A percentile compares a stretch with the other conserved stretches of the same genome.
Evolutionary conservation across 2,888 invertebrate genomes (phyloP).

Genomic region (Brenthis daphne): DNA sequence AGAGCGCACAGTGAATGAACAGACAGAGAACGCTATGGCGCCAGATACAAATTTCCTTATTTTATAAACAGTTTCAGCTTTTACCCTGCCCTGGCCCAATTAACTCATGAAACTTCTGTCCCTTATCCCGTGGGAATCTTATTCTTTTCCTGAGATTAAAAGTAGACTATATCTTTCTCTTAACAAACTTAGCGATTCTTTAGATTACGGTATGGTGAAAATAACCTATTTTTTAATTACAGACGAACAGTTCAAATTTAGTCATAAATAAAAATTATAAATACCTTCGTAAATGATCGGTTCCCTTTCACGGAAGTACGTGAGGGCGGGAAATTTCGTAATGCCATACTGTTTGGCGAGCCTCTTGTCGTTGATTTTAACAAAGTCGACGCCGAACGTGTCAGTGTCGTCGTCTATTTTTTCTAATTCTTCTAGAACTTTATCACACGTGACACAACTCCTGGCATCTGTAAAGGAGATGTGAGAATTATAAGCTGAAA

Average conservation of each 20-base stretch:
- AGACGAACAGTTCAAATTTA: neutral
- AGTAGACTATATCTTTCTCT: too few species aligned
- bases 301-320: constrained; percentile 97
- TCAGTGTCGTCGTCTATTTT: constrained; percentile 98
- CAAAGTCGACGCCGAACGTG: constrained; percentile 96
- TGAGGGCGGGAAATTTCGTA: constrained; percentile 96
- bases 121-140: too few species aligned
- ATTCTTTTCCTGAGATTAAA: too few species aligned
- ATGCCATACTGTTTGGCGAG: constrained; percentile 98
- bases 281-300: constrained; percentile 97
- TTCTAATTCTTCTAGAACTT: constrained; percentile 94
- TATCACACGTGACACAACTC: constrained; percentile 95
- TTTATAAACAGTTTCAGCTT: too few species aligned
- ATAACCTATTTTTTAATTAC: neutral
- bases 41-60: too few species aligned
- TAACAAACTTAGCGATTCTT: too few species aligned
- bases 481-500: too few species aligned
- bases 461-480: constrained; percentile 86
- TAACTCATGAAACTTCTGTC: too few species aligned
- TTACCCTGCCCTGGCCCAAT: too few species aligned
- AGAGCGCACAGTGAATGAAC: too few species aligned
- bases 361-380: constrained; percentile 97
- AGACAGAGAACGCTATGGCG: too few species aligned
- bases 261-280: neutral
- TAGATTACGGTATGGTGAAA: neutral